Base-by-base conservation (phyloP, 1,140 invertebrate genomes). In the Chlorops oryzae region DNA sequence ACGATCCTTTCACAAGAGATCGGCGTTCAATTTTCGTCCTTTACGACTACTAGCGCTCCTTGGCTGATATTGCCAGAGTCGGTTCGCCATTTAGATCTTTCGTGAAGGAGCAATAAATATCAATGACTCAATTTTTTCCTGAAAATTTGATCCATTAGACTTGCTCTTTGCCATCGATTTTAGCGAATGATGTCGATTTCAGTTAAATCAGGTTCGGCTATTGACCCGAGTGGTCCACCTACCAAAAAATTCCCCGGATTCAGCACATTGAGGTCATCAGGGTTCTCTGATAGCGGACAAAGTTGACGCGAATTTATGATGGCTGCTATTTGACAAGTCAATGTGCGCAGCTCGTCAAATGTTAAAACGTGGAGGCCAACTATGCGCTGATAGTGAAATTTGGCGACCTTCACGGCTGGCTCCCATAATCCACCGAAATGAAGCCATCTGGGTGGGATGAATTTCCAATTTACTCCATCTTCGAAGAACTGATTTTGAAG, bases 181-280 rank as follows among this genome's bases (percentile, higher is more conserved):
- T 47, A 37, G 3, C n/a, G 44, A 44, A 25, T 43, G 10, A 47
- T 42, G 24, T 52, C 37, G 6, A 52, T 21, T 13, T 23, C 21
- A 4, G 44, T 52, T 4, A 43, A 7, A 25, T 47, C 22, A 25
- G 62, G 59, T 50, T 65, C 59, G 13, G 63, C 62, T 7, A 58
- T 12, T 9, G 49, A 22, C 12, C 50, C 57, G 17, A 73, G 44
- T 4, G 62, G 53, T 20, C 51, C 40, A 7, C 69, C 51, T 12
- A 47, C 37, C n/a, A 47, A 34, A 15, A 42, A 47, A 37, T 52
- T 43, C 13, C 24, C 43, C 2, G 51, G 51, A 2, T 38, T 52
- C 4, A 47, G 27, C 18, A 47, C 38, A 2, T 52, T 22, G 9
- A 52, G 20, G 17, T 52, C 44, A 15, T 47, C 32, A 3, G 35